phyloP scores from a whole-genome alignment of 2,113 vertebrate genomes.

The human region GRCh38 chr4:51961501-51962000 shows the following conservation, averaged over 20 bases:
- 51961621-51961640: neutral
- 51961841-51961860: neutral
- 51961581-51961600: neutral
- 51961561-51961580: neutral
- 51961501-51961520: neutral
- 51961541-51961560: neutral
- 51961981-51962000: neutral
- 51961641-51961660: neutral
- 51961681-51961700: neutral
- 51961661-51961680: neutral
- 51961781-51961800: neutral
- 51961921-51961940: neutral
- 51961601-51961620: neutral
- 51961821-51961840: neutral
- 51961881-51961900: no score
- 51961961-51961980: neutral
- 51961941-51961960: no score
- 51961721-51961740: neutral
- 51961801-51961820: neutral
- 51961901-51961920: neutral
- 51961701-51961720: neutral
- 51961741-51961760: neutral
- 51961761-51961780: neutral
- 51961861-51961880: rapidly evolving
- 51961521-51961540: neutral